Base-by-base conservation (phyloP, 2,888 invertebrate species). In the Leptogaster cylindrica region DNA sequence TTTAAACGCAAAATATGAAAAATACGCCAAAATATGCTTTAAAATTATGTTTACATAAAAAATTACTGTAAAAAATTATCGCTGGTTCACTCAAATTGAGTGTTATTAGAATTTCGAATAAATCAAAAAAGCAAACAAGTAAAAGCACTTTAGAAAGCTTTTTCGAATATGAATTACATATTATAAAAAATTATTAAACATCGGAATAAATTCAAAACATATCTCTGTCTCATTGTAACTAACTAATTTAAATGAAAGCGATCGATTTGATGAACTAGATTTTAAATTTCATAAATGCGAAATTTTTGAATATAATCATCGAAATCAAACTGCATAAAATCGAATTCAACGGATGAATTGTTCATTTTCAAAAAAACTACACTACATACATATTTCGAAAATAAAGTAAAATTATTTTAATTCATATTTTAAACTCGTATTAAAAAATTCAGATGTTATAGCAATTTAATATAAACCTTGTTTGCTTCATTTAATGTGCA, bases 141-240 rank as follows among this genome's bases (percentile, higher is more conserved):
- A n/a, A n/a, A 36, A 55, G 14, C 23, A 36, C 20, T 55, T 39
- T 55, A 20, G 39, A 55, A 55, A 55, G 39, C 36, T 12, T 36
- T 55, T 39, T 25, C 39, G 20, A 55, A 55, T 36, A 55, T 36
- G 33, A 20, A 33, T 6, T 55, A 27, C 10, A 27, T 27, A n/a
- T 14, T n/a, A 50, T 23, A 18, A 50, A 3, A 23, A 48, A 25
- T 25, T 2, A 52, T 51, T 7, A 12, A 51, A 51, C n/a, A n/a
- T n/a, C n/a, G n/a, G n/a, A n/a, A n/a, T n/a, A n/a, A n/a, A n/a
- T n/a, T n/a, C n/a, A n/a, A n/a, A n/a, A n/a, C n/a, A n/a, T n/a
- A n/a, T n/a, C n/a, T n/a, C n/a, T n/a, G n/a, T n/a, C n/a, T n/a
- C n/a, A n/a, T n/a, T n/a, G n/a, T n/a, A n/a, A n/a, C n/a, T n/a